Evolutionary conservation across 2,888 invertebrate species (phyloP), one percentile per base, ranked within the genome.

Genomic region (Clusia tigrina): DNA sequence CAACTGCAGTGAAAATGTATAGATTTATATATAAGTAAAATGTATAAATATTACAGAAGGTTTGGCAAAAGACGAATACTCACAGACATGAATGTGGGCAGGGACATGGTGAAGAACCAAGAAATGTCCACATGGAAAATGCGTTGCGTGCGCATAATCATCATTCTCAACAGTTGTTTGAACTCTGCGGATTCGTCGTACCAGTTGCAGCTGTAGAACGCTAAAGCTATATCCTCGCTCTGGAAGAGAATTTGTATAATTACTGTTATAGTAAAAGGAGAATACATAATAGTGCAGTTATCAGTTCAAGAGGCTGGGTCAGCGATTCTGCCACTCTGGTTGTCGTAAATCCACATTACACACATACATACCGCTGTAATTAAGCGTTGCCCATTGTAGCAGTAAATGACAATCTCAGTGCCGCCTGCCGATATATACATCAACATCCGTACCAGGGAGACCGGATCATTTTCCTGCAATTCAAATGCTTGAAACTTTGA

Each of bases 91-190:
- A 81, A 64, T 0, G 81, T 81, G 26, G 78, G 71, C 62, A 81
- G 59, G 0, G 78, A 74, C 79, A 80, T 79, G 24, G 71, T 77
- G 2, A 74, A 58, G 57, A 80, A 81, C 78, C 79, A 79, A 26
- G 81, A 80, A 22, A 80, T 71, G 53, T 77, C 71, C 54, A 81
- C 67, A 2, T 59, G 54, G 25, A 74, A 71, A 12, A 32, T 48
- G 23, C 62, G 70, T 67, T 78, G 76, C 6, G 76, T 71, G 56
- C 81, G 79, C 69, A 78, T 71, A 57, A 80, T 71, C 71, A 81
- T 78, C 81, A 80, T 80, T 54, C 59, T 69, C 26, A 74, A 56
- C 55, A 78, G 70, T 51, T 72, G 70, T 2, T 70, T 74, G 42
- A 79, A 81, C 61, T 76, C 74, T 0, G 63, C 56, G 1, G 70